These are phyloP conservation scores for Myxocyprinus asiaticus DNA, from an alignment of 2,113 vertebrate species.

Conservation along the genomic window DNA sequence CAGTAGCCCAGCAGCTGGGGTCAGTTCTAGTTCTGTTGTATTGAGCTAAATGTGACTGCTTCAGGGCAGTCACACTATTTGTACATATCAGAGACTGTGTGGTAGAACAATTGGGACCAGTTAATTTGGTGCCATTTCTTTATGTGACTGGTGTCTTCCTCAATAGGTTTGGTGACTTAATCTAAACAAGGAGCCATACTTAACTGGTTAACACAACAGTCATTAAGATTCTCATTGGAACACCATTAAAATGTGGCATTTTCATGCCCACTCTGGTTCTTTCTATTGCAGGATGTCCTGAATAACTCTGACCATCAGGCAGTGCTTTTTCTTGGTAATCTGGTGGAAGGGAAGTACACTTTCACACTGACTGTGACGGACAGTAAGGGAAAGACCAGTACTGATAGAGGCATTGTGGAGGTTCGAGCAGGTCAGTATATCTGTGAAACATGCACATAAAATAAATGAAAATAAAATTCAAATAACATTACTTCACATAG, in stretches of 20 bases:
- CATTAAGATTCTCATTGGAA: neutral
- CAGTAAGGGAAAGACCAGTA: constrained; percentile 89
- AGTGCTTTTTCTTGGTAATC: constrained; percentile 89
- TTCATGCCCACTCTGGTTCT: constrained; percentile 62
- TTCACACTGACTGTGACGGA: constrained; percentile 93
- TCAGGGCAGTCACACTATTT: neutral
- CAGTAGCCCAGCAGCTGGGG: constrained; percentile 92
- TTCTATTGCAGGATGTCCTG: constrained; percentile 84
- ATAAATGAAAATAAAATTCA: neutral
- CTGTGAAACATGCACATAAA: neutral
- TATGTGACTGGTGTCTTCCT: neutral
- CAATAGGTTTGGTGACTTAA: neutral
- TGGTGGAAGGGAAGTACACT: constrained; percentile 92
- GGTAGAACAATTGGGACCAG: neutral
- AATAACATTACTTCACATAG: neutral
- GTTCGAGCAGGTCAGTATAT: constrained; percentile 85
- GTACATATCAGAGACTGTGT: neutral
- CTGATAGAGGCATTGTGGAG: constrained; percentile 82
- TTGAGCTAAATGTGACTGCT: no score
- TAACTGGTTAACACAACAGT: neutral
- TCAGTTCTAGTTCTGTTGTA: constrained; percentile 64
- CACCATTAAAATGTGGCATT: constrained; percentile 25
- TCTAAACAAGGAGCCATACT: neutral
- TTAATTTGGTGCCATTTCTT: neutral
- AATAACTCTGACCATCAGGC: constrained; percentile 94